Base-by-base conservation (phyloP, 2,797 vertebrate genomes). In the Mormyrops attenuatus region DNA sequence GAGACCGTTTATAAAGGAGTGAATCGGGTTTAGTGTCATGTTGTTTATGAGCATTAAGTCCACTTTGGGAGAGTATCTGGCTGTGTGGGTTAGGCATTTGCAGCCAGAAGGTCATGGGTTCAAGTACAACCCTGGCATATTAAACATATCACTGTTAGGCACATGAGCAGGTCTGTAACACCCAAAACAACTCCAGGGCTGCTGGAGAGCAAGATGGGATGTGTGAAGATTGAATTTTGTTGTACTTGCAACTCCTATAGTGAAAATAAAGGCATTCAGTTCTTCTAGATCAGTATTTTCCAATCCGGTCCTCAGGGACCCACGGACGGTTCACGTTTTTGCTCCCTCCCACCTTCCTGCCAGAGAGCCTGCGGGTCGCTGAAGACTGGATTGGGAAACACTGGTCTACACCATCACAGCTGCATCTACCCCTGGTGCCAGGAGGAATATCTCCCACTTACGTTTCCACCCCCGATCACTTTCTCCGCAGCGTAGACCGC, bases 401-500 rank as follows among this genome's bases (percentile, higher is more conserved):
- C n/a, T 30, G 26, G 7, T 30, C 8, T 30, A 69, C 11, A 41
- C 34, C 69, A 41, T 20, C 69, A 20, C 2, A 69, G 66, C 9
- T 69, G 66, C 30, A 34, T 34, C 11, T 34, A 3, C 66, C 22
- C 66, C 15, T 11, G 15, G 3, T 69, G 30, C 66, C 26, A 22
- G 57, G 9, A 30, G 22, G 8, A 34, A 34, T 34, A 20, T 38
- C 34, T 20, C 13, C 69, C n/a, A 55, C 97, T 97, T 93, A 99
- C 98, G 91, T 98, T 98, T 52, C 98, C 98, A 38, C 94, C 98
- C 22, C 97, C 98, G 0, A 99, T 95, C 91, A 98, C 97, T 92
- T 99, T 99, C 96, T 99, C 98, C 0, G 98, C 98, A 0, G 98
- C 98, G 0, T 98, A 99, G 69, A 99, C 98, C 0, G 96, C 95